Percentiles rank a stretch among this genome's conserved stretches.
Conservation (phyloP, 1,140 invertebrate genomes). For the Drosophila nigrodunni region DNA sequence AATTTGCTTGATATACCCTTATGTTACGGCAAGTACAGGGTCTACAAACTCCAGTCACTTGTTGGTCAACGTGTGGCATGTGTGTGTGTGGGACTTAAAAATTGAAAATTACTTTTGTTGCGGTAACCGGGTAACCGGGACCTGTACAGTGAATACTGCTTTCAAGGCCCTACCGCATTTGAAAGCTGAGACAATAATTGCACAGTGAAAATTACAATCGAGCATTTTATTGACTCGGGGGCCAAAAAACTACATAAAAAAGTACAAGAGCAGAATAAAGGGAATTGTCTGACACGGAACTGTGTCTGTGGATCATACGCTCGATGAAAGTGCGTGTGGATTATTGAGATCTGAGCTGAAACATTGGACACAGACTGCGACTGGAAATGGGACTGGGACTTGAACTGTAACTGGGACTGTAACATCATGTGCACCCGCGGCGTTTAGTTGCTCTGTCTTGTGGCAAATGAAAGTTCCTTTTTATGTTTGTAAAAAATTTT, state of each 20-base stretch:
- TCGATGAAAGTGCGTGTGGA: slow-evolving; percentile 73
- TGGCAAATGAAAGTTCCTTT: slow-evolving; percentile 66
- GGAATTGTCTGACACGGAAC: slow-evolving; percentile 48
- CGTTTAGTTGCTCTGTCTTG: slow-evolving; percentile 34
- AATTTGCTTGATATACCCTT: neutral
- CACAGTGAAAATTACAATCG: slow-evolving; percentile 77
- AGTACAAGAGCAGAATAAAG: neutral
- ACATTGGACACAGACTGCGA: neutral
- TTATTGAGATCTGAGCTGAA: slow-evolving; percentile 42
- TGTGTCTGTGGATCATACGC: slow-evolving; percentile 25
- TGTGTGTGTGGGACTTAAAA: slow-evolving; percentile 48
- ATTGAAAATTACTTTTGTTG: slow-evolving; percentile 78
- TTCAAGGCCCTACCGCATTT: slow-evolving; percentile 66
- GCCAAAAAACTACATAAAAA: neutral
- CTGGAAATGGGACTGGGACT: neutral
- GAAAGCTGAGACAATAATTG: slow-evolving; percentile 81
- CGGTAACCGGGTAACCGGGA: neutral
- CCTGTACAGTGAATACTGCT: neutral
- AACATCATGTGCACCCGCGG: slow-evolving; percentile 57
- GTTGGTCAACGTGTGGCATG: slow-evolving; percentile 58
- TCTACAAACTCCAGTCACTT: slow-evolving; percentile 20
- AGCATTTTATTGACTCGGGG: slow-evolving; percentile 68
- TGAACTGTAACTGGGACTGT: neutral
- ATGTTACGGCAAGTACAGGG: neutral
- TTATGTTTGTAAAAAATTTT: slow-evolving; percentile 33